These are phyloP conservation scores for Lethrus apterus DNA, from an alignment of 1,140 invertebrate species.

Conservation along the genomic window DNA sequence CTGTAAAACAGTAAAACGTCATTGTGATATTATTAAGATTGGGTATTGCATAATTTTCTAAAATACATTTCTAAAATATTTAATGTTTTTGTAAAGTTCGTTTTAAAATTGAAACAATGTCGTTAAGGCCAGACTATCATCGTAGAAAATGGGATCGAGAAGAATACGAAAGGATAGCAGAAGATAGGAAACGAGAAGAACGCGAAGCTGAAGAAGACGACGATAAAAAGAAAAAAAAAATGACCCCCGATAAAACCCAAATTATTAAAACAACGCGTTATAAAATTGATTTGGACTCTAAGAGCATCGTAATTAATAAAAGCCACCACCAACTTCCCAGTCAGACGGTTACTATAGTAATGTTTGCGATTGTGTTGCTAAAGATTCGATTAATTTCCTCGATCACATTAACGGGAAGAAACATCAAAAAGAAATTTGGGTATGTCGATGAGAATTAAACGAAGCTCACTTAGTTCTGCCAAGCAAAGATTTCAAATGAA, in stretches of 20 bases:
- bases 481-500: slow-evolving; percentile 90
- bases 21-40: too few relatives aligned
- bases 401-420: slow-evolving; percentile 99
- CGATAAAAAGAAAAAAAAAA: slow-evolving; percentile 50
- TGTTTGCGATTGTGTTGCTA: slow-evolving; percentile 99
- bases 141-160: slow-evolving; percentile 94
- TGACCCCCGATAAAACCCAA: slow-evolving; percentile 79
- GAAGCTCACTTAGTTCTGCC: slow-evolving; percentile 91
- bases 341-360: slow-evolving; percentile 99
- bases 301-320: slow-evolving; percentile 97
- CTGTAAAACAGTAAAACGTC: too few relatives aligned
- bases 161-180: slow-evolving; percentile 86
- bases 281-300: slow-evolving; percentile 96
- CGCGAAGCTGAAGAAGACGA: slow-evolving; percentile 60
- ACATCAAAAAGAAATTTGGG: slow-evolving; percentile 86
- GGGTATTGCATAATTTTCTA: too few relatives aligned
- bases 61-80: too few relatives aligned
- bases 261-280: slow-evolving; percentile 90
- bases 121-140: slow-evolving; percentile 75
- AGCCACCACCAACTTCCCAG: slow-evolving; percentile 94
- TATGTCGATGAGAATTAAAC: slow-evolving; percentile 98
- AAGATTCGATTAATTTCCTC: slow-evolving; percentile 98
- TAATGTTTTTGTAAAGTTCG: too few relatives aligned
- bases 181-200: slow-evolving; percentile 54
- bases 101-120: too few relatives aligned